These are phyloP conservation scores for Lethenteron reissneri DNA, from an alignment of 2,113 vertebrate genomes.

Conservation along the genomic window DNA sequence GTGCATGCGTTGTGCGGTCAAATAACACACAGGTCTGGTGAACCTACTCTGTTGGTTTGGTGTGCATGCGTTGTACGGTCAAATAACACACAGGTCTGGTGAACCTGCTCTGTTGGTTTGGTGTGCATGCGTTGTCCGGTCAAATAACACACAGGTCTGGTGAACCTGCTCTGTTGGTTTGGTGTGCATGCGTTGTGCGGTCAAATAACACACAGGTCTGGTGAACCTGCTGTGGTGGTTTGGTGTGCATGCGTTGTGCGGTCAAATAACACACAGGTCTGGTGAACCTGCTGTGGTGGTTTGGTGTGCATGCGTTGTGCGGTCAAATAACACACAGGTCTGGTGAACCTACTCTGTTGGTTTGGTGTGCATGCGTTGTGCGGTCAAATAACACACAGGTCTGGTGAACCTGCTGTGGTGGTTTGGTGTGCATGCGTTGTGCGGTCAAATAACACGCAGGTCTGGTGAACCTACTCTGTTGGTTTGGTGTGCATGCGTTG, in stretches of 20 bases:
- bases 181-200: slow-evolving; percentile 11
- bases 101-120: slow-evolving; percentile 55
- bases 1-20: neutral
- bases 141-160: slow-evolving; percentile 26
- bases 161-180: slow-evolving; percentile 78
- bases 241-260: too few relatives aligned
- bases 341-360: slow-evolving; percentile 76
- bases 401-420: slow-evolving; percentile 73
- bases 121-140: slow-evolving; percentile 6
- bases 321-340: slow-evolving; percentile 21
- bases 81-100: slow-evolving; percentile 11
- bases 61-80: neutral
- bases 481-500: slow-evolving; percentile 27
- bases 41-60: slow-evolving; percentile 77
- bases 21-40: slow-evolving; percentile 31
- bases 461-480: slow-evolving; percentile 65
- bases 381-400: slow-evolving; percentile 19
- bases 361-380: slow-evolving; percentile 19
- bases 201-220: too few relatives aligned
- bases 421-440: slow-evolving; percentile 22
- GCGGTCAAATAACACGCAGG: slow-evolving; percentile 19
- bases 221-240: too few relatives aligned
- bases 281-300: too few relatives aligned
- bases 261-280: too few relatives aligned
- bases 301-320: neutral